These are phyloP conservation scores for Macropodus opercularis DNA, from an alignment of 2,797 vertebrate species.

Conservation along the genomic window DNA sequence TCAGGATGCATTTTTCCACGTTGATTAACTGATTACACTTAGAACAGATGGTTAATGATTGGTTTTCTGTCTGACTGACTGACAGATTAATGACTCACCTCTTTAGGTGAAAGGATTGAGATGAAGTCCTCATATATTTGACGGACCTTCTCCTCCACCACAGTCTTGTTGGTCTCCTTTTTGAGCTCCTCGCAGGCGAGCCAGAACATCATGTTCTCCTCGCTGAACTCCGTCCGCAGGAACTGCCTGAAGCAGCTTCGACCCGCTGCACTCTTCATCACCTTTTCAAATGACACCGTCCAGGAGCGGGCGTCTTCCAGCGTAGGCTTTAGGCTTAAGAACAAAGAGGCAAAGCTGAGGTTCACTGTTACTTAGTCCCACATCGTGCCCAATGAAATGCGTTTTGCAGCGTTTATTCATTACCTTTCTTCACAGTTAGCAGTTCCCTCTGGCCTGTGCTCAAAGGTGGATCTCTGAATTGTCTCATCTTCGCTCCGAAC, in stretches of 20 bases:
- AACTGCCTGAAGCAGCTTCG: conserved; percentile 92
- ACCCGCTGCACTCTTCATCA: conserved; percentile 92
- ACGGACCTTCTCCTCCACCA: conserved; percentile 93
- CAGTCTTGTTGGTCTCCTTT: conserved; percentile 90
- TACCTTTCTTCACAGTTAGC: conserved; percentile 90
- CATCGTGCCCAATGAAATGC: background rate
- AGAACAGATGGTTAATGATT: background rate
- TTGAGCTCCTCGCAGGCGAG: conserved; percentile 96
- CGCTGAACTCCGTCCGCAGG: conserved; percentile 95
- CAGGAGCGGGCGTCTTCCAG: conserved; percentile 91
- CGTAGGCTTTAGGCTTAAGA: conserved; percentile 84
- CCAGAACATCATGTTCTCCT: conserved; percentile 99
- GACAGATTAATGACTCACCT: conserved; percentile 80
- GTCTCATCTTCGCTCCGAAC: conserved; percentile 88
- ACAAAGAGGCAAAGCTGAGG: background rate
- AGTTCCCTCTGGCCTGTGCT: conserved; percentile 83
- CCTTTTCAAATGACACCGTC: conserved; percentile 90
- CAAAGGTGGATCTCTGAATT: conserved; percentile 82
- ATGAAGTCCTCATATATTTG: conserved; percentile 98
- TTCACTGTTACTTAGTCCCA: conserved; percentile 1
- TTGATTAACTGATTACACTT: background rate
- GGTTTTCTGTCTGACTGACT: background rate
- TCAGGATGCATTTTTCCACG: background rate
- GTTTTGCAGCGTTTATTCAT: background rate
- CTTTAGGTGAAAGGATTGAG: conserved; percentile 97